These are phyloP conservation scores for Diarsia mendica DNA, from an alignment of 2,888 invertebrate genomes.

Conservation along the genomic window DNA sequence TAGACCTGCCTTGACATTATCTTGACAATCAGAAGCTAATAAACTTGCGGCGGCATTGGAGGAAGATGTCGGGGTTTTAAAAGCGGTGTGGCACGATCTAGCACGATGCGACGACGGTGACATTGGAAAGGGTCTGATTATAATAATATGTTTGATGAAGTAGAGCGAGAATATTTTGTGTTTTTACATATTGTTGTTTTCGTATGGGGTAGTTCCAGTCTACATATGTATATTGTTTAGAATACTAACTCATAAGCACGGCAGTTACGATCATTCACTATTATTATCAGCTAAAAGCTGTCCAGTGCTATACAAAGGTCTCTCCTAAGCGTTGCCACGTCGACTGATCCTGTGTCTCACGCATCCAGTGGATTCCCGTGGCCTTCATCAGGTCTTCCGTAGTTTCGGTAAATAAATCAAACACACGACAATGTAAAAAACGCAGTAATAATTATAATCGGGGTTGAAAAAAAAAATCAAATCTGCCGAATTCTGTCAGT, in stretches of 20 bases:
- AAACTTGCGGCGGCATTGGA: constrained; percentile 29
- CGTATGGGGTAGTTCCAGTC: not conserved
- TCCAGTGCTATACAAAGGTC: not conserved
- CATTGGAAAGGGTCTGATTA: not conserved
- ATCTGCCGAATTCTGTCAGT: not conserved
- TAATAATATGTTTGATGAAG: not conserved
- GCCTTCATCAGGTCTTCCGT: not conserved
- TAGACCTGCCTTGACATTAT: constrained; percentile 55
- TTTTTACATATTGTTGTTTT: not conserved
- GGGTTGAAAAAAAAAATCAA: not conserved
- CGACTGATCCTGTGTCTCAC: not conserved
- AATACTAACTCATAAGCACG: not conserved
- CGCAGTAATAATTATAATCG: not conserved
- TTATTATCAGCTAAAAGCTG: not conserved
- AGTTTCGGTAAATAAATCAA: not conserved
- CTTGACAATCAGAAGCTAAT: constrained; percentile 30
- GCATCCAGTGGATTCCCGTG: not conserved
- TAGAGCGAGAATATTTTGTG: not conserved
- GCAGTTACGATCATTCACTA: not conserved
- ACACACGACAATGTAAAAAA: not conserved
- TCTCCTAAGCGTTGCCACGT: not conserved
- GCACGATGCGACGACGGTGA: not conserved
- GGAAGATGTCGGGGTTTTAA: constrained; percentile 39
- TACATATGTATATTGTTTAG: not conserved
- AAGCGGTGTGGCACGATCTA: constrained; percentile 1